These are phyloP conservation scores for Octopus sinensis DNA, from an alignment of 1,140 invertebrate genomes.

Conservation along the genomic window DNA sequence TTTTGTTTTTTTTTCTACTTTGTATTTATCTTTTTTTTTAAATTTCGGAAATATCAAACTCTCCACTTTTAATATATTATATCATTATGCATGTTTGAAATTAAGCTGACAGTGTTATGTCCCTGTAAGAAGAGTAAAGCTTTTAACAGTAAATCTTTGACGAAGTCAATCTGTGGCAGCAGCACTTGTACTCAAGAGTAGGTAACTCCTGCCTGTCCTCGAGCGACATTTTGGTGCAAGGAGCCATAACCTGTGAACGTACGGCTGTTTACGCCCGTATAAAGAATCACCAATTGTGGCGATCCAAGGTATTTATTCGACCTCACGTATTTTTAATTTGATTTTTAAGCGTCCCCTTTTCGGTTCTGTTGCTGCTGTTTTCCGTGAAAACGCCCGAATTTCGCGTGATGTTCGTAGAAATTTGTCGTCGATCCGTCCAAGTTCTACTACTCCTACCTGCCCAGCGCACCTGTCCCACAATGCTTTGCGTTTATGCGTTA, in stretches of 20 bases:
- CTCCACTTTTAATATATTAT: too few relatives aligned
- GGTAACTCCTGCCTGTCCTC: not conserved
- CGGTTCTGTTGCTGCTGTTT: not conserved
- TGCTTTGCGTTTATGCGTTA: not conserved
- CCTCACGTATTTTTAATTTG: slow-evolving; percentile 1
- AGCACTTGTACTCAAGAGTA: not conserved
- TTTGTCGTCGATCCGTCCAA: not conserved
- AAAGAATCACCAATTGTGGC: not conserved
- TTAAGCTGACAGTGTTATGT: too few relatives aligned
- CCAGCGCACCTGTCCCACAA: not conserved
- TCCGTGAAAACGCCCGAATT: not conserved
- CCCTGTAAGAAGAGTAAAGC: too few relatives aligned
- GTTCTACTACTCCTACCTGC: slow-evolving; percentile 10
- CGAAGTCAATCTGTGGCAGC: too few relatives aligned
- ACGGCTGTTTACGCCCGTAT: not conserved
- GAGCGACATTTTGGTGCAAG: not conserved
- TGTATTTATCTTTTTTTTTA: too few relatives aligned
- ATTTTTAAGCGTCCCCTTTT: not conserved
- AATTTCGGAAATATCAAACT: too few relatives aligned
- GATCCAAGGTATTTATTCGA: not conserved
- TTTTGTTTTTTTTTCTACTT: too few relatives aligned
- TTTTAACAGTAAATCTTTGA: too few relatives aligned
- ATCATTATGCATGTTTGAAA: too few relatives aligned
- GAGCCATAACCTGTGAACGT: not conserved
- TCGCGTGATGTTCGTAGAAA: not conserved